Evolutionary conservation across 2,888 invertebrate genomes (phyloP).

Genomic region (Drosophila ustulata): DNA sequence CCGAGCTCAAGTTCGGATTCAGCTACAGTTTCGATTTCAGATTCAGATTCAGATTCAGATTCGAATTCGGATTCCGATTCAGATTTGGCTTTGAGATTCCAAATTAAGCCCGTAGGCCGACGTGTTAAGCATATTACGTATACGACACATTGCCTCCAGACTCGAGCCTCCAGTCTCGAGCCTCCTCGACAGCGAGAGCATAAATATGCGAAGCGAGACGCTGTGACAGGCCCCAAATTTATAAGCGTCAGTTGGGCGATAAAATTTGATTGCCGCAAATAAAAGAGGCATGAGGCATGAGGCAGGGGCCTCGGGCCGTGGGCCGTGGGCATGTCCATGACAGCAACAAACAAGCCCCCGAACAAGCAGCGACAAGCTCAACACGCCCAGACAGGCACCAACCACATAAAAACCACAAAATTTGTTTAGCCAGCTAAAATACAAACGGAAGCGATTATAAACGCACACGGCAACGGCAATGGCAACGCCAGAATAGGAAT

Average conservation of each 20-base stretch:
- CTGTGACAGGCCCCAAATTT: slow-evolving; percentile 70
- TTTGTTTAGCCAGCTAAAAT: slow-evolving; percentile 47
- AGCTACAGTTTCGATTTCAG: not conserved
- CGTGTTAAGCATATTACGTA: slow-evolving; percentile 74
- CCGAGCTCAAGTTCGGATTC: slow-evolving; percentile 6
- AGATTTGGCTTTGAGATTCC: not conserved
- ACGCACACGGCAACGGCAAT: slow-evolving; percentile 11
- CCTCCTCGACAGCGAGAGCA: slow-evolving; percentile 14
- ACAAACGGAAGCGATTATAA: slow-evolving; percentile 42
- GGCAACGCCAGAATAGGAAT: not conserved
- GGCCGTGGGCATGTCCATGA: slow-evolving; percentile 11
- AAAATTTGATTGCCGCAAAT: slow-evolving; percentile 78
- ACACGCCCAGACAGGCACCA: slow-evolving; percentile 18
- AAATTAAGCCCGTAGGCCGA: slow-evolving; percentile 38
- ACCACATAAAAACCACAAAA: slow-evolving; percentile 50
- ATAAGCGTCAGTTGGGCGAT: slow-evolving; percentile 78
- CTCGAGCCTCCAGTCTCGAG: not conserved
- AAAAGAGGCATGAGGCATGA: slow-evolving; percentile 40
- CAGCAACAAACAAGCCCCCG: slow-evolving; percentile 16
- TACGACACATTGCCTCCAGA: slow-evolving; percentile 31
- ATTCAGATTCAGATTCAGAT: not conserved
- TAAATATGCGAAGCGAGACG: slow-evolving; percentile 65
- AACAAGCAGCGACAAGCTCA: not conserved
- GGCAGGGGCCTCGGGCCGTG: not conserved
- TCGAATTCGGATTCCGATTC: not conserved